phyloP scores from a whole-genome alignment of 1,140 invertebrate species.

The Hormaphis cornu region DNA sequence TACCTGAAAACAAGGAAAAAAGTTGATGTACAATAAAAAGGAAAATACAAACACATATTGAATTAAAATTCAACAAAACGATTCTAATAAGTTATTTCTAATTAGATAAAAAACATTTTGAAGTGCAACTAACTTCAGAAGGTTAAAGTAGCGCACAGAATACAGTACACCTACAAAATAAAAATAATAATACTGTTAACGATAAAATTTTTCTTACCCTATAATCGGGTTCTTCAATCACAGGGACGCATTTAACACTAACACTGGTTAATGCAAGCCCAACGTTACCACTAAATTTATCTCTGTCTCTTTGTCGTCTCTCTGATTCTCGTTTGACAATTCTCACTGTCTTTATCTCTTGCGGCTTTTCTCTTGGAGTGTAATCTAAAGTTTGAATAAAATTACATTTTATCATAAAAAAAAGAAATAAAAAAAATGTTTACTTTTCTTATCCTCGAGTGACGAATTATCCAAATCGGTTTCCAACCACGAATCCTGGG shows the following conservation, averaged over 20 bases:
- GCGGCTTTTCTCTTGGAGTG: slow-evolving; percentile 68
- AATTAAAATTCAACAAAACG: too few relatives aligned
- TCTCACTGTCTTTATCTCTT: slow-evolving; percentile 83
- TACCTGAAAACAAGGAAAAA: slow-evolving; percentile 33
- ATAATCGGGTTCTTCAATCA: slow-evolving; percentile 36
- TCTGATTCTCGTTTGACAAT: slow-evolving; percentile 88
- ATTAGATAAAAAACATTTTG: too few relatives aligned
- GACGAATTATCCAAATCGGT: slow-evolving; percentile 76
- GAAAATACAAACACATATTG: slow-evolving; percentile 32
- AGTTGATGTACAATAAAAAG: background rate
- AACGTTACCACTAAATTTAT: slow-evolving; percentile 44
- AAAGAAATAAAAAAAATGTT: background rate
- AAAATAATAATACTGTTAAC: too few relatives aligned
- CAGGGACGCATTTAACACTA: slow-evolving; percentile 34
- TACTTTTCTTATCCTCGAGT: slow-evolving; percentile 42
- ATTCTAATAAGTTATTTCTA: too few relatives aligned
- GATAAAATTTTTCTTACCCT: slow-evolving; percentile 17
- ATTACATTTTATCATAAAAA: background rate
- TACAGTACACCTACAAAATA: too few relatives aligned
- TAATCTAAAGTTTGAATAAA: slow-evolving; percentile 47
- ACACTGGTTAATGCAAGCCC: slow-evolving; percentile 44
- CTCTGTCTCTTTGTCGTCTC: slow-evolving; percentile 63
- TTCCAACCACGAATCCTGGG: slow-evolving; percentile 62
- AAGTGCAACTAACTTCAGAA: too few relatives aligned
- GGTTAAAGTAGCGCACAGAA: too few relatives aligned